A percentile compares a stretch with the other conserved stretches of the same genome.
These are phyloP conservation scores for Oreochromis tanganicae DNA, from an alignment of 2,113 vertebrate genomes.

Conservation along the genomic window DNA sequence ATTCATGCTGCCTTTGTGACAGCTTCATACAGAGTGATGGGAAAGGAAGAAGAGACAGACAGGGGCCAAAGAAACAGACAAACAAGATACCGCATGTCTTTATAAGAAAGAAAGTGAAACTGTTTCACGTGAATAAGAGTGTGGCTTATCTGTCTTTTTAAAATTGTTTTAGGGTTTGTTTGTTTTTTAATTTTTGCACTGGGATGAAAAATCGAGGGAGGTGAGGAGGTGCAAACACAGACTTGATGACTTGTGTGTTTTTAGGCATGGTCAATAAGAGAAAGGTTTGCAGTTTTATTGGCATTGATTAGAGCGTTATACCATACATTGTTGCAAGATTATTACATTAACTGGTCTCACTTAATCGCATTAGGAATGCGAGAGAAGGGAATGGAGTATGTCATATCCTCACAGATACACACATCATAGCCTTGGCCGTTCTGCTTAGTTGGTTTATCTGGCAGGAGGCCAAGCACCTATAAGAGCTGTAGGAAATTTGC, in stretches of 20 bases:
- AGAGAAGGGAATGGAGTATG: slow-evolving; percentile 54
- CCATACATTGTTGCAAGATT: slow-evolving; percentile 63
- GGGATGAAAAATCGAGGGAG: background rate
- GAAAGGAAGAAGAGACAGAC: background rate
- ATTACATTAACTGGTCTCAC: slow-evolving; percentile 66
- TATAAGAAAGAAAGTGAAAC: background rate
- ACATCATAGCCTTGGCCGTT: slow-evolving; percentile 41
- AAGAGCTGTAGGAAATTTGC: slow-evolving; percentile 58
- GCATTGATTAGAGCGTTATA: slow-evolving; percentile 67
- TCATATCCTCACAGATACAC: slow-evolving; percentile 54
- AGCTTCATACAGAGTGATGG: background rate
- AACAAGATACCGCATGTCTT: background rate
- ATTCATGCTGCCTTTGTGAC: background rate
- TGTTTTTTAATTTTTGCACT: background rate
- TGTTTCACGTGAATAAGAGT: background rate
- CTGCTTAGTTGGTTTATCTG: slow-evolving; percentile 37
- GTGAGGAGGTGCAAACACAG: slow-evolving; percentile 20
- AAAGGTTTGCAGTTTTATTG: slow-evolving; percentile 53
- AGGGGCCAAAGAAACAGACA: background rate
- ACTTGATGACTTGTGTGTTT: slow-evolving; percentile 53
- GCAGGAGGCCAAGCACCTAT: slow-evolving; percentile 30
- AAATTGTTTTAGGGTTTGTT: background rate
- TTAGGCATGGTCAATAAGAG: slow-evolving; percentile 27
- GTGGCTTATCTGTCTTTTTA: background rate
- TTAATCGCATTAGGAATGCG: slow-evolving; percentile 68